Conservation (phyloP, 2,113 vertebrate genomes). For the Brachyistius frenatus region DNA sequence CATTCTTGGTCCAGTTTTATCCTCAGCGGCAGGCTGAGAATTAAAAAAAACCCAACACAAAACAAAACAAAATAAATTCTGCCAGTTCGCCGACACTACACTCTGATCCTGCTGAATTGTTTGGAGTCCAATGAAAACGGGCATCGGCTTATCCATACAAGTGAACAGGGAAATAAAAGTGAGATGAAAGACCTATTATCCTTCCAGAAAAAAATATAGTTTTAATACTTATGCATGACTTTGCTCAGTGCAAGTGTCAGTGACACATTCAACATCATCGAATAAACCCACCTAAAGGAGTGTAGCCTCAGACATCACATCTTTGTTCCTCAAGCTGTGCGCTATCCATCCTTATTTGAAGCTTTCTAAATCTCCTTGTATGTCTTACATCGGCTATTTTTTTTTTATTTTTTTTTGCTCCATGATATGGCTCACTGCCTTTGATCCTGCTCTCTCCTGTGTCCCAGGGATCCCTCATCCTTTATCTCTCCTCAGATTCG, state of each 20-base stretch:
- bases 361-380: conserved; percentile 8
- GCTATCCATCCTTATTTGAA: neutral
- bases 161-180: too few species aligned
- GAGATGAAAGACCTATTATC: too few species aligned
- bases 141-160: too few species aligned
- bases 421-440: conserved; percentile 20
- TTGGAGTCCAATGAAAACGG: too few species aligned
- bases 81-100: too few species aligned
- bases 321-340: conserved; percentile 8
- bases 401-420: conserved; percentile 31
- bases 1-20: neutral
- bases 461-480: conserved; percentile 34
- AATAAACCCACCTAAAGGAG: neutral
- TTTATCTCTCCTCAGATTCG: conserved; percentile 26
- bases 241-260: conserved; percentile 1
- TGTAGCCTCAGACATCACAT: conserved; percentile 20
- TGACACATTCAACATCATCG: conserved; percentile 1
- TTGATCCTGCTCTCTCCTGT: conserved; percentile 44
- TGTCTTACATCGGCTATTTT: conserved; percentile 27
- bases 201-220: neutral
- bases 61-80: too few species aligned
- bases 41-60: too few species aligned
- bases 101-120: too few species aligned
- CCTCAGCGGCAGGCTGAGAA: too few species aligned
- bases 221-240: neutral